Evolutionary conservation across 2,888 invertebrate species (phyloP), one percentile per base, ranked within the genome.

Genomic region (Prenolepis imparis): DNA sequence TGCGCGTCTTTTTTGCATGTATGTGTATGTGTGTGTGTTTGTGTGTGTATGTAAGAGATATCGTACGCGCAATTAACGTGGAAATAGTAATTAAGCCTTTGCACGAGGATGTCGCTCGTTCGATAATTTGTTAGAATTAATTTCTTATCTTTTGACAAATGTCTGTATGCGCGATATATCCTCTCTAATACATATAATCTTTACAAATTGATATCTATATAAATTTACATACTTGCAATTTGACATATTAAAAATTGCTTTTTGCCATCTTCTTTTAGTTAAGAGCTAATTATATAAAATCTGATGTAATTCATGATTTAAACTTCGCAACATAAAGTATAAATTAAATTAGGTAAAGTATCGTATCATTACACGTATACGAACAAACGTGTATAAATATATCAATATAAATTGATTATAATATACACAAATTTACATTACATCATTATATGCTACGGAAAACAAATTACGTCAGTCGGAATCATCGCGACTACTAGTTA

Each of bases 381-480:
- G 5, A 3, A 36, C 5, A 21, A 59, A 59, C 55, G 8, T 41
- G 11, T 18, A n/a, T 48, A 39, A 3, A 32, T 32, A 24, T 59
- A 48, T 61, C 36, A 48, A 8, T 36, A 44, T 48, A 78, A 78
- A 80, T 70, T 70, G 70, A 80, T 70, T 70, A 68, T 32, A 36
- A 18, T 44, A 70, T 44, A 44, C 44, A 61, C 66, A 67, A 77
- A 48, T 80, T n/a, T n/a, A n/a, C n/a, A n/a, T n/a, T 59, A 70
- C 70, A 36, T 80, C 70, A 78, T 78, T 67, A 67, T 41, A 67
- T n/a, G 21, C 57, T 57, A 57, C 36, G 36, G n/a, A 36, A 61
- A 80, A 80, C 68, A 70, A 48, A 80, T 61, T 80, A 80, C 59
- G 44, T 70, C 78, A 80, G 70, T 59, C n/a, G 36, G 18, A 36